Evolutionary conservation across 2,797 vertebrate species (phyloP), one percentile per base, ranked within the genome.

Genomic region (Harpagifer antarcticus): DNA sequence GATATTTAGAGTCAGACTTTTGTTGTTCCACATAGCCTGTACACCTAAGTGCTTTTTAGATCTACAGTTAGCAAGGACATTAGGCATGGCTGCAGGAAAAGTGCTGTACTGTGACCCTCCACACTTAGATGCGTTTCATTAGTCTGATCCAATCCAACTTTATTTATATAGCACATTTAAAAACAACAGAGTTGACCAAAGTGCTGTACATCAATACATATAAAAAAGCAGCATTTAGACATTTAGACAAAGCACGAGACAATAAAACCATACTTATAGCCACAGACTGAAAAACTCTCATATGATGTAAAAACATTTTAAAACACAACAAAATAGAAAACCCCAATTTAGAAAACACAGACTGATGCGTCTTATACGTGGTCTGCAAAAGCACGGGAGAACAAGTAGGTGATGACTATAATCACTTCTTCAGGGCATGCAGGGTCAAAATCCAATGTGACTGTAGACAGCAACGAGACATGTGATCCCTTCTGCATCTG

Each of bases 81-180:
- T 67, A 74, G 49, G 14, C 17, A 4, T 49, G 27, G 44, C 71
- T 78, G 62, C 47, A 66, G 57, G 74, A 42, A 68, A 68, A 63
- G n/a, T 19, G 23, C 12, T n/a, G 43, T 15, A 48, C 45, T 17
- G 50, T 55, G 58, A 68, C 69, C 7, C 56, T 70, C 54, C 3
- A 12, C 42, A 58, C 66, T 20, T 78, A 40, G 59, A 48, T 61
- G 61, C n/a, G 1, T 72, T 67, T 73, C 78, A 71, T 79, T 74
- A 65, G 71, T 68, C 27, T 27, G 27, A 27, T 27, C 27, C 3
- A 27, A 27, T 27, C 27, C 27, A 27, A 27, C 27, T 27, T 27
- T 27, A 27, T 27, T 27, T 27, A 27, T 27, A 4, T 27, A 27
- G 27, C 27, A 5, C 27, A 27, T 27, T 27, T 27, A 27, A 27